A percentile compares a stretch with the other conserved stretches of the same genome.
Conservation (phyloP, 2,797 vertebrate genomes). For the Poecilia velifera region DNA sequence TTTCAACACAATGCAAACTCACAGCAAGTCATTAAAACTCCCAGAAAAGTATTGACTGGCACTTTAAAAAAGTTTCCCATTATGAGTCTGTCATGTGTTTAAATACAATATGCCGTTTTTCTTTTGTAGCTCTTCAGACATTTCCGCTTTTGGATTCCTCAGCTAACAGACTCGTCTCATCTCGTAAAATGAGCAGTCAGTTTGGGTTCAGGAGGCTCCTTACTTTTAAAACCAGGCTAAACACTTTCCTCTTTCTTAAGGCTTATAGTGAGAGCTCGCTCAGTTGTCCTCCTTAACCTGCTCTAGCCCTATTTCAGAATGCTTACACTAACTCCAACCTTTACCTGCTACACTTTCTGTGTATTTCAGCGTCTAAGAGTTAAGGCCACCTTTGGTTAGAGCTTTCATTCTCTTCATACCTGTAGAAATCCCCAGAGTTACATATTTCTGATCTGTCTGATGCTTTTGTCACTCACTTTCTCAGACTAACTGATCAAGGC, state of each 20-base stretch:
- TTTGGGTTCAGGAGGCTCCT: background rate
- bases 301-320: background rate
- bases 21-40: background rate
- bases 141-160: background rate
- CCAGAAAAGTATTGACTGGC: background rate
- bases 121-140: background rate
- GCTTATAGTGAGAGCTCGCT: background rate
- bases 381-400: background rate
- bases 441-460: background rate
- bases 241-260: background rate
- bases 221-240: constrained; percentile 1
- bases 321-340: background rate
- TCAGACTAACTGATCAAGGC: background rate
- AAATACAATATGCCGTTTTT: background rate
- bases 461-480: background rate
- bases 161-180: background rate
- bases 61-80: background rate
- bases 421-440: background rate
- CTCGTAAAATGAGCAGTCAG: background rate
- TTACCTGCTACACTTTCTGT: background rate
- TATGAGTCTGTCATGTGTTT: background rate
- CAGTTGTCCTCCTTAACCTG: constrained; percentile 1
- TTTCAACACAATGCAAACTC: background rate
- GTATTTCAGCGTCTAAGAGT: background rate
- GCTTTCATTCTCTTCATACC: background rate